Percentiles rank a stretch among this genome's conserved stretches.
These are phyloP conservation scores for Caenorhabditis inopinata DNA, from an alignment of 1,140 invertebrate species.

Conservation along the genomic window DNA sequence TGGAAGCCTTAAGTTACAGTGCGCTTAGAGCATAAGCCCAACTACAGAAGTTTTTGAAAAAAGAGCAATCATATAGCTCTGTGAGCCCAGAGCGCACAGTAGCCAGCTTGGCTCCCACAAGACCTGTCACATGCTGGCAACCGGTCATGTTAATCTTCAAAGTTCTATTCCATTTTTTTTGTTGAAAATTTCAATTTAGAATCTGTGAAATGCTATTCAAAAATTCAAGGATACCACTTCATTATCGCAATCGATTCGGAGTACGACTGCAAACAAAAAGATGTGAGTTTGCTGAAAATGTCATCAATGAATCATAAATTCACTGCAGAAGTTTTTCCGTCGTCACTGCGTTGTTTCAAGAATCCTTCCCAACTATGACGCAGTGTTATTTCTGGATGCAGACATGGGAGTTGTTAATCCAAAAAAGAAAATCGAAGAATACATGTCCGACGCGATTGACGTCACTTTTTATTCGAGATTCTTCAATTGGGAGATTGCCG, in stretches of 20 bases:
- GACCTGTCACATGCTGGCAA: too few species aligned
- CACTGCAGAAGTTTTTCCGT: conserved; percentile 41
- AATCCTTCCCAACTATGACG: conserved; percentile 9
- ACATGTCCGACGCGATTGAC: conserved; percentile 4
- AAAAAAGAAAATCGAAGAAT: neutral
- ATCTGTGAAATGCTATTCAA: conserved; percentile 15
- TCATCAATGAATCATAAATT: too few species aligned
- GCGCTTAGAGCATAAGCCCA: too few species aligned
- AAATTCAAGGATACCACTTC: conserved; percentile 26
- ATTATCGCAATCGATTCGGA: neutral
- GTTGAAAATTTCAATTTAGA: conserved; percentile 2
- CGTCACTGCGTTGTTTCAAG: conserved; percentile 45
- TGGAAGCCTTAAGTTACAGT: too few species aligned
- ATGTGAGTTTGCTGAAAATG: neutral
- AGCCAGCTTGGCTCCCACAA: too few species aligned
- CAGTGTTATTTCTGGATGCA: conserved; percentile 42
- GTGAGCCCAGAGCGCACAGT: too few species aligned
- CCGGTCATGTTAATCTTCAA: too few species aligned
- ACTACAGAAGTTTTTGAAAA: too few species aligned
- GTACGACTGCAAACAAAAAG: neutral
- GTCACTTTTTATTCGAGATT: conserved; percentile 45
- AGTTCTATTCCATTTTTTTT: too few species aligned
- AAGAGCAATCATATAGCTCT: too few species aligned
- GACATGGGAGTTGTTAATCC: conserved; percentile 48
- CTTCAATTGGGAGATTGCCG: conserved; percentile 41